phyloP scores from a whole-genome alignment of 1,140 invertebrate species.

The Cylas formicarius region DNA sequence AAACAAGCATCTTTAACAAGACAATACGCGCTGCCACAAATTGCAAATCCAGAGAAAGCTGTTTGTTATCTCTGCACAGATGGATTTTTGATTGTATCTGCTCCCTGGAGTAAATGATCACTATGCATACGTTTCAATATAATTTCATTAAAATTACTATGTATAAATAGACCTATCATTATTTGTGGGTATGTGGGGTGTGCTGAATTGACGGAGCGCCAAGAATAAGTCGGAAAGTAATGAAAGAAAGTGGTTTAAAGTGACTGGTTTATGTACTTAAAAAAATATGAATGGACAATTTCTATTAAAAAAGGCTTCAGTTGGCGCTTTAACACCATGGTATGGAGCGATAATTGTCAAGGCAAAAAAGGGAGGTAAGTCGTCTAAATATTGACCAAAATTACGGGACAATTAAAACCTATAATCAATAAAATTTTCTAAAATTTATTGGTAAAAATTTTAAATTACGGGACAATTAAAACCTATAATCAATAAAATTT shows the following conservation, averaged over 20 bases:
- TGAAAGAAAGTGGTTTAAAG: too few relatives aligned
- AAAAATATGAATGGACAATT: neutral
- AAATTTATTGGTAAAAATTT: too few relatives aligned
- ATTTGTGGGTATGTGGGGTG: neutral
- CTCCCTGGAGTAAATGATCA: slow-evolving; percentile 24
- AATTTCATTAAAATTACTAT: neutral
- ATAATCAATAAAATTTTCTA: too few relatives aligned
- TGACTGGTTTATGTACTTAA: too few relatives aligned
- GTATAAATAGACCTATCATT: neutral
- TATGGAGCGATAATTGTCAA: too few relatives aligned
- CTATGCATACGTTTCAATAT: neutral
- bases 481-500: too few relatives aligned
- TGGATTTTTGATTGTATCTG: slow-evolving; percentile 26
- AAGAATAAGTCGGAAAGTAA: too few relatives aligned
- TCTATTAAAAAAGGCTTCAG: neutral
- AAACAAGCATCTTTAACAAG: slow-evolving; percentile 22
- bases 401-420: too few relatives aligned
- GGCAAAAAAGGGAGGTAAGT: too few relatives aligned
- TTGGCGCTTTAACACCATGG: too few relatives aligned
- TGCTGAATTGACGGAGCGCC: neutral
- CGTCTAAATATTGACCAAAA: too few relatives aligned
- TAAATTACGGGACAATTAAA: too few relatives aligned
- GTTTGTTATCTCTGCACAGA: slow-evolving; percentile 27
- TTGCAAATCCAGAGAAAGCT: slow-evolving; percentile 21
- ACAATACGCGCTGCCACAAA: slow-evolving; percentile 28